Percentiles rank a stretch among this genome's conserved stretches.
Conservation (phyloP, 1,140 invertebrate species). For the Leptonema lineaticorne region DNA sequence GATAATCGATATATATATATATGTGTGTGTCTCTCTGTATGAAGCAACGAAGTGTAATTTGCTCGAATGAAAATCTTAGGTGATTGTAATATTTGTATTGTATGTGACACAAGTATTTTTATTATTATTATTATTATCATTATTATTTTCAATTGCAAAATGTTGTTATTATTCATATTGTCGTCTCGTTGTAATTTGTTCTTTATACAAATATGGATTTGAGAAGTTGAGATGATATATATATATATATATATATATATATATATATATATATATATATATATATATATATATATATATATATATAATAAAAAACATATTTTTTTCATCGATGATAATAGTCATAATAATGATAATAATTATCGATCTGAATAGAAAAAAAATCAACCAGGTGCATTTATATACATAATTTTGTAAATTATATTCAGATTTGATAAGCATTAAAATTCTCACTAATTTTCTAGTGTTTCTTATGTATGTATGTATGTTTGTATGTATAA, state of each 20-base stretch:
- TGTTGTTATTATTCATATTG: background rate
- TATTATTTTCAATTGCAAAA: background rate
- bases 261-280: background rate
- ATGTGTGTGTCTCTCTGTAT: constrained; percentile 23
- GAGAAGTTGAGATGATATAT: background rate
- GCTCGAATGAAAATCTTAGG: constrained; percentile 20
- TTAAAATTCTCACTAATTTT: no score
- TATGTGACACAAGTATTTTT: constrained; percentile 29
- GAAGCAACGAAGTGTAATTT: constrained; percentile 20
- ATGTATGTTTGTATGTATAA: no score
- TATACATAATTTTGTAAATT: no score
- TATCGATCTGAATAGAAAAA: no score
- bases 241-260: background rate
- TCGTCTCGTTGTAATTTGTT: background rate
- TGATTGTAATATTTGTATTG: constrained; percentile 29
- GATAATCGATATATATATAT: constrained; percentile 4
- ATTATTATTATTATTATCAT: background rate
- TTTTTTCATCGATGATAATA: no score
- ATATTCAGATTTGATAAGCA: no score
- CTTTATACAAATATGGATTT: background rate
- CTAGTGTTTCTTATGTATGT: no score
- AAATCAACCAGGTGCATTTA: no score
- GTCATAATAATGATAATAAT: no score
- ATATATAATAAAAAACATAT: no score
- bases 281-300: no score